These are phyloP conservation scores for Cordylochernes scorpioides DNA, from an alignment of 2,888 invertebrate species.

Conservation along the genomic window DNA sequence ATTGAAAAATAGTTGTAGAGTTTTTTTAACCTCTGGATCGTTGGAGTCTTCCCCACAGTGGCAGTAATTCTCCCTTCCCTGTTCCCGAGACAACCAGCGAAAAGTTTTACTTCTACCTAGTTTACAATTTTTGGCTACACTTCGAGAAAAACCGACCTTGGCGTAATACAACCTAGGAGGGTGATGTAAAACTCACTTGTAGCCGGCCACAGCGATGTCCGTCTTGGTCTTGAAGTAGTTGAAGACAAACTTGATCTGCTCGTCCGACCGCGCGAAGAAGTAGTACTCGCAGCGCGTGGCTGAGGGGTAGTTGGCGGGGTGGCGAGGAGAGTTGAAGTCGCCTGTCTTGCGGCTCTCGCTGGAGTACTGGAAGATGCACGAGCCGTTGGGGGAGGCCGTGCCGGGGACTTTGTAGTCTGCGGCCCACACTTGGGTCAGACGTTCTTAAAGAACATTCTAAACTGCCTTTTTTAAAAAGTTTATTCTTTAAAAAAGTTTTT, in stretches of 20 bases:
- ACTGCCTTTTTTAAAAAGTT: no score
- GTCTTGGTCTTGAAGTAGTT: conserved; percentile 13
- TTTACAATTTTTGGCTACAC: no score
- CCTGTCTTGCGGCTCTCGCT: conserved; percentile 62
- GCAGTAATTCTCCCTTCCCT: no score
- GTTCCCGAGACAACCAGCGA: no score
- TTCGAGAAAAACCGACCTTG: no score
- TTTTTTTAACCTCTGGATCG: no score
- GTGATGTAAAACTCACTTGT: conserved; percentile 9
- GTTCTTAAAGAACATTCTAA: no score
- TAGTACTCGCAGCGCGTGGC: conserved; percentile 77
- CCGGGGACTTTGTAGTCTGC: conserved; percentile 15
- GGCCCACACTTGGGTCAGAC: no score
- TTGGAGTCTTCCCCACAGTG: no score
- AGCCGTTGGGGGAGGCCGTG: conserved; percentile 67
- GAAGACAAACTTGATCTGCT: conserved; percentile 48
- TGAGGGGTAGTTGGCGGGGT: conserved; percentile 87
- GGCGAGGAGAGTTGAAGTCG: conserved; percentile 80
- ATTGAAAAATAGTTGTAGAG: no score
- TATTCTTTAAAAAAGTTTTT: no score
- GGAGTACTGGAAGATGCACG: conserved; percentile 64
- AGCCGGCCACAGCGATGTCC: conserved; percentile 12
- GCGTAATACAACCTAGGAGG: neutral
- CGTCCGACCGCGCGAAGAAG: conserved; percentile 35
- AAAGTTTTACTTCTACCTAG: no score